Percentiles rank a stretch among this genome's conserved stretches.
phyloP scores from a whole-genome alignment of 2,888 invertebrate genomes.

The Caenorhabditis drosophilae region DNA sequence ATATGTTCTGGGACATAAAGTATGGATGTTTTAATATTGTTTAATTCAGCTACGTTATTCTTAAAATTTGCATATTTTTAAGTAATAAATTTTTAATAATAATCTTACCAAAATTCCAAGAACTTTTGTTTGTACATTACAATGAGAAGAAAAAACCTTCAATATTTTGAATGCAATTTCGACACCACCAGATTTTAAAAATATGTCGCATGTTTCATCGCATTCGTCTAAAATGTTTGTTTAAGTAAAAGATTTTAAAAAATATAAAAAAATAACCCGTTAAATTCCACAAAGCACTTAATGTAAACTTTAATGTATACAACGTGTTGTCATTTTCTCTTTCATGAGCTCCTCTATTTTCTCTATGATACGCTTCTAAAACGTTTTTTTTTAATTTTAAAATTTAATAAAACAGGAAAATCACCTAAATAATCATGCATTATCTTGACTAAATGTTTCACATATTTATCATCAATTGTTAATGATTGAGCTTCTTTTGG shows the following conservation, averaged over 20 bases:
- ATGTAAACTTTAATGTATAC: slow-evolving; percentile 80
- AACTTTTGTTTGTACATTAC: slow-evolving; percentile 80
- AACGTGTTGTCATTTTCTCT: slow-evolving; percentile 71
- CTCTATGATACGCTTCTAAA: slow-evolving; percentile 16
- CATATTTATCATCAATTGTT: slow-evolving; percentile 77
- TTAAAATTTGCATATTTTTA: slow-evolving; percentile 51
- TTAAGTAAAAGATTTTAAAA: not conserved
- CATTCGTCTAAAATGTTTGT: slow-evolving; percentile 76
- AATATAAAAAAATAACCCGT: slow-evolving; percentile 72
- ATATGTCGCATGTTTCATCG: slow-evolving; percentile 77
- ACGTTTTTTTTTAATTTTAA: not conserved
- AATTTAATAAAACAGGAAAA: no score
- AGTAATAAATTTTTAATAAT: not conserved
- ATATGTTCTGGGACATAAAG: slow-evolving; percentile 74
- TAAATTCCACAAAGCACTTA: slow-evolving; percentile 81
- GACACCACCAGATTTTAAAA: slow-evolving; percentile 77
- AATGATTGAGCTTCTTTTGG: slow-evolving; percentile 77
- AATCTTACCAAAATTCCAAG: slow-evolving; percentile 75
- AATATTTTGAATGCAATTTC: slow-evolving; percentile 77
- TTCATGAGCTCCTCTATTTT: slow-evolving; percentile 10
- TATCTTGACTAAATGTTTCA: slow-evolving; percentile 38
- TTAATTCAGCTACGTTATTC: slow-evolving; percentile 81
- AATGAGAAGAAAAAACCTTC: slow-evolving; percentile 73
- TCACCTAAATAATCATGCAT: slow-evolving; percentile 42
- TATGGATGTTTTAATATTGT: slow-evolving; percentile 73